Percentiles rank a stretch among this genome's conserved stretches.
Evolutionary conservation across 2,888 invertebrate genomes (phyloP).

Genomic region (Callimorpha dominula): DNA sequence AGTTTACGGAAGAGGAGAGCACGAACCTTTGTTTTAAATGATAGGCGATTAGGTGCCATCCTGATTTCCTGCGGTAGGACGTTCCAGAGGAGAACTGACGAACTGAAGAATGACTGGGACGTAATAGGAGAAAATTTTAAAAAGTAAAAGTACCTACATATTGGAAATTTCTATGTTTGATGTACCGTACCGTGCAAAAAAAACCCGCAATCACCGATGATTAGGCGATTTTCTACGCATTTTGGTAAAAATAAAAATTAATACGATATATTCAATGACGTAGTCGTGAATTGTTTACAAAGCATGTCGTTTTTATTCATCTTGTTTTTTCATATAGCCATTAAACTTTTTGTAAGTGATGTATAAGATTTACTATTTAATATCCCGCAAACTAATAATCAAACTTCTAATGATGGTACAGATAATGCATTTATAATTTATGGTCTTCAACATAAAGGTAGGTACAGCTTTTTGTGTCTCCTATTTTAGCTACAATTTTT

Average conservation of each 20-base stretch:
- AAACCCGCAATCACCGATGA: no score
- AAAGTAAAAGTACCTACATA: no score
- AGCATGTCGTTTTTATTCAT: neutral
- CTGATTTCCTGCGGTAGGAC: no score
- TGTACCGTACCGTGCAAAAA: no score
- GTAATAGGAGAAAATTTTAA: no score
- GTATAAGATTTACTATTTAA: neutral
- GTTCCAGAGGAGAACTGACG: no score
- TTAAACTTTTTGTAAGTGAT: neutral
- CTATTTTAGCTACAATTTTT: slow-evolving; percentile 9
- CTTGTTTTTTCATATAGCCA: neutral
- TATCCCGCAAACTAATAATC: neutral
- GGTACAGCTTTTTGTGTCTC: neutral
- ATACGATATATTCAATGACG: neutral
- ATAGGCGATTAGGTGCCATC: no score
- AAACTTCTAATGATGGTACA: neutral
- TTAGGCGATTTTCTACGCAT: no score
- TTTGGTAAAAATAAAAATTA: neutral
- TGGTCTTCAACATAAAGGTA: neutral
- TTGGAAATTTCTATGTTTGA: no score
- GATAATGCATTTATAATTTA: neutral
- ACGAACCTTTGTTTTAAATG: no score
- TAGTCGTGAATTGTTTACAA: neutral
- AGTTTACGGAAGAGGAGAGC: no score
- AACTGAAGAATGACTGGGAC: no score